A percentile compares a stretch with the other conserved stretches of the same genome.
These are phyloP conservation scores for Melanotus villosus DNA, from an alignment of 2,888 invertebrate genomes.

Conservation along the genomic window DNA sequence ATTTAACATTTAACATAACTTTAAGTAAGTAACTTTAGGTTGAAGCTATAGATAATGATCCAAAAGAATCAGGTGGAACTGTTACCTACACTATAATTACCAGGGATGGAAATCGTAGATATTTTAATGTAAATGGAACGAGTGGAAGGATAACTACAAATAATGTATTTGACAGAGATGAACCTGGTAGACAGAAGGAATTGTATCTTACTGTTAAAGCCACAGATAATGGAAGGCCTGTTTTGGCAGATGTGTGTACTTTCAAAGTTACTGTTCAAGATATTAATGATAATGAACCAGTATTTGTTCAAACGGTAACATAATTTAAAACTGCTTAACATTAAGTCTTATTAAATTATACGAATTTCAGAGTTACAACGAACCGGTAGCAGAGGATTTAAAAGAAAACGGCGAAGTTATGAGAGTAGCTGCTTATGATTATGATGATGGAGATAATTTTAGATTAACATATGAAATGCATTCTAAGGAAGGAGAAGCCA, in stretches of 20 bases:
- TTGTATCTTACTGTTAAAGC: constrained; percentile 91
- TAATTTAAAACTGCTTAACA: neutral
- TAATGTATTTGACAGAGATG: constrained; percentile 89
- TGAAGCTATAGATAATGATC: constrained; percentile 81
- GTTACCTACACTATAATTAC: constrained; percentile 88
- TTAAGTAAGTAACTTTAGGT: constrained; percentile 69
- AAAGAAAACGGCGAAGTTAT: constrained; percentile 82
- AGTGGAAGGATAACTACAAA: constrained; percentile 85
- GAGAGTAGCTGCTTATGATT: constrained; percentile 93
- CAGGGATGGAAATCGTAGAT: constrained; percentile 79
- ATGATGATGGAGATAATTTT: constrained; percentile 93
- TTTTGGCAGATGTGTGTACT: constrained; percentile 93
- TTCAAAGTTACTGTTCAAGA: constrained; percentile 92
- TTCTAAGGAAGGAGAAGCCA: constrained; percentile 67
- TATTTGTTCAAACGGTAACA: constrained; percentile 85
- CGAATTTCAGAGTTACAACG: constrained; percentile 74
- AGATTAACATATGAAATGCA: constrained; percentile 81
- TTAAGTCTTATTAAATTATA: constrained; percentile 51
- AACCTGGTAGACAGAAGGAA: constrained; percentile 87
- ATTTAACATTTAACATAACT: too few relatives aligned
- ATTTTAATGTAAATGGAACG: constrained; percentile 84
- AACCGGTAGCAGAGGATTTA: constrained; percentile 88
- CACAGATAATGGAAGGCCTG: constrained; percentile 92
- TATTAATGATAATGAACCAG: constrained; percentile 91
- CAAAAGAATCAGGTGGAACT: constrained; percentile 82